Conservation (phyloP, 1,140 invertebrate species). For the Cydia amplana region DNA sequence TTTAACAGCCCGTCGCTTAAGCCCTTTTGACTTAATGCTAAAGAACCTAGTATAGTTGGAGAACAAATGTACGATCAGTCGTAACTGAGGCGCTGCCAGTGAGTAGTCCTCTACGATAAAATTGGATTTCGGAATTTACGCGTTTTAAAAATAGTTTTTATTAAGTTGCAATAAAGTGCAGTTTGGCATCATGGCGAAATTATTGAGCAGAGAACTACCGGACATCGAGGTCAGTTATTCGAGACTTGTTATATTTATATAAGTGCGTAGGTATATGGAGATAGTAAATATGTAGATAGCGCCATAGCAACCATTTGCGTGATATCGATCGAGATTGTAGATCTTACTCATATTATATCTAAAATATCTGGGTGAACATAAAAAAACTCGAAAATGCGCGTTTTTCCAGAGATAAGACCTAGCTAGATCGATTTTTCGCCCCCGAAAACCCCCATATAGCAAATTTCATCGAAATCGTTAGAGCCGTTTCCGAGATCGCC, state of each 20-base stretch:
- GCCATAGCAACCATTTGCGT: neutral
- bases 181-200: constrained; percentile 63
- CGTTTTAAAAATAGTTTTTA: constrained; percentile 31
- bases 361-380: too few species aligned
- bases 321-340: neutral
- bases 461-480: too few species aligned
- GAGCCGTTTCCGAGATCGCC: too few species aligned
- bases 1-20: neutral
- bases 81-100: constrained; percentile 70
- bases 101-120: constrained; percentile 64
- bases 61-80: constrained; percentile 47
- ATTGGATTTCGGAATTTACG: constrained; percentile 32
- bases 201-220: constrained; percentile 82
- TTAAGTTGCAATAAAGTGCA: constrained; percentile 38
- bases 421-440: too few species aligned
- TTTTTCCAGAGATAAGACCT: too few species aligned
- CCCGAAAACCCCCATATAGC: too few species aligned
- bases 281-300: neutral
- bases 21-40: neutral
- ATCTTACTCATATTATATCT: too few species aligned
- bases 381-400: too few species aligned
- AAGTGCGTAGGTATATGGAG: neutral
- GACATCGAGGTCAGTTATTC: constrained; percentile 84
- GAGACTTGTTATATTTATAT: neutral
- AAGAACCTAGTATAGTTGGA: constrained; percentile 27